A percentile compares a stretch with the other conserved stretches of the same genome.
Evolutionary conservation across 1,140 invertebrate genomes (phyloP).

Genomic region (Drosophila pectinifera): DNA sequence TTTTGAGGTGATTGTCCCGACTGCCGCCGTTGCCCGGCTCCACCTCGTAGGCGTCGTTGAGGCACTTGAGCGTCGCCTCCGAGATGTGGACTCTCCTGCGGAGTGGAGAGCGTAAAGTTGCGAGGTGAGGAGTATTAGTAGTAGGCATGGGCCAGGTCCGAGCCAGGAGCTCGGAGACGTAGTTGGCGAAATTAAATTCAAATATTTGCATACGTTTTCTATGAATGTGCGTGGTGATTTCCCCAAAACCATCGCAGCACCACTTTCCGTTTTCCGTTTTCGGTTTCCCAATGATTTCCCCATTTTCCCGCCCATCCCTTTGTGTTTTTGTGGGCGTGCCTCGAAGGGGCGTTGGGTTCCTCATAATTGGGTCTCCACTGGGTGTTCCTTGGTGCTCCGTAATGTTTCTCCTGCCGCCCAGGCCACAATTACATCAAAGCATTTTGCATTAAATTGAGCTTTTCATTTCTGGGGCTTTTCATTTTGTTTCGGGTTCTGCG

Average conservation of each 20-base stretch:
- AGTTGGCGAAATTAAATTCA: conserved; percentile 82
- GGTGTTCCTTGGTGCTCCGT: conserved; percentile 22
- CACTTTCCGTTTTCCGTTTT: conserved; percentile 6
- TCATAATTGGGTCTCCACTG: conserved; percentile 67
- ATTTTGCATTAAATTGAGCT: conserved; percentile 78
- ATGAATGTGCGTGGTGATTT: conserved; percentile 71
- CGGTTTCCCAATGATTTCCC: conserved; percentile 15
- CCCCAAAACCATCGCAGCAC: conserved; percentile 16
- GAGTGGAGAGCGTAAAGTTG: no score
- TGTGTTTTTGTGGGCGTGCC: conserved; percentile 40
- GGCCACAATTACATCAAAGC: conserved; percentile 81
- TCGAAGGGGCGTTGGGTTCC: conserved; percentile 30
- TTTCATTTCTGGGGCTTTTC: conserved; percentile 62
- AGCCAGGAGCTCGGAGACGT: conserved; percentile 31
- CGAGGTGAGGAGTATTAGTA: conserved; percentile 9
- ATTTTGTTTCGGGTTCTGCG: conserved; percentile 53
- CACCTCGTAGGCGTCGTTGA: conserved; percentile 95
- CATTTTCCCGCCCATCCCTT: conserved; percentile 23
- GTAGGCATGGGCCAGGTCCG: conserved; percentile 6
- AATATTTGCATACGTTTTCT: conserved; percentile 75
- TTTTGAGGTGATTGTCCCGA: conserved; percentile 93
- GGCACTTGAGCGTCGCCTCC: conserved; percentile 92
- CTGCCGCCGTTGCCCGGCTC: conserved; percentile 95
- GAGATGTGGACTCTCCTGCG: conserved; percentile 96
- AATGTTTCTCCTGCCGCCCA: conserved; percentile 23